Evolutionary conservation across 1,140 invertebrate genomes (phyloP).

Genomic region (Chrysopa pallens): DNA sequence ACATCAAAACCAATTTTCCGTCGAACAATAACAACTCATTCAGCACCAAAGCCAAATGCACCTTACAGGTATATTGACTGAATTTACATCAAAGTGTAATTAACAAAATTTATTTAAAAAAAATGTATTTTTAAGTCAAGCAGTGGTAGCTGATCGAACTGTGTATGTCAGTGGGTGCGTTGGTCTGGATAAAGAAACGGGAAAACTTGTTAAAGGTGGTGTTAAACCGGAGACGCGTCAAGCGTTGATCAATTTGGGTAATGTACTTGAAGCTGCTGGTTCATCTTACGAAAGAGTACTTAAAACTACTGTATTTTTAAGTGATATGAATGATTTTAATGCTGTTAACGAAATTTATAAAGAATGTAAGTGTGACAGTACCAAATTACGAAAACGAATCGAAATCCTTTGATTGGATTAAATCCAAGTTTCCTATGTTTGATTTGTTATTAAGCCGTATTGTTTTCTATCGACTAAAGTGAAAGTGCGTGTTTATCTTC

Average conservation of each 20-base stretch:
- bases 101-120: too few relatives aligned
- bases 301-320: constrained; percentile 68
- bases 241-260: constrained; percentile 58
- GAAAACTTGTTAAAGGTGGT: constrained; percentile 52
- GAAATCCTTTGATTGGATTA: too few relatives aligned
- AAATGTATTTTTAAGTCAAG: constrained; percentile 60
- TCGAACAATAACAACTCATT: constrained; percentile 17
- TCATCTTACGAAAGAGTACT: constrained; percentile 56
- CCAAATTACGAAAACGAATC: too few relatives aligned
- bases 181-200: constrained; percentile 50
- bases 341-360: constrained; percentile 73
- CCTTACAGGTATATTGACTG: constrained; percentile 39
- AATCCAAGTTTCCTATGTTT: too few relatives aligned
- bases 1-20: too few relatives aligned
- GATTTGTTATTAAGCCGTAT: too few relatives aligned
- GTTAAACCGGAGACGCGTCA: constrained; percentile 50
- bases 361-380: constrained; percentile 68
- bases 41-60: constrained; percentile 42
- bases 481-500: too few relatives aligned
- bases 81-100: constrained; percentile 1
- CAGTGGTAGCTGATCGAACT: constrained; percentile 61
- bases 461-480: too few relatives aligned
- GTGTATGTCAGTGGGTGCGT: constrained; percentile 75
- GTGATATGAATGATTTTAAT: constrained; percentile 63
- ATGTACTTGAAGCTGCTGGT: constrained; percentile 54